Evolutionary conservation across 1,140 invertebrate species (phyloP), one percentile per base, ranked within the genome.

Genomic region (Linepithema humile): DNA sequence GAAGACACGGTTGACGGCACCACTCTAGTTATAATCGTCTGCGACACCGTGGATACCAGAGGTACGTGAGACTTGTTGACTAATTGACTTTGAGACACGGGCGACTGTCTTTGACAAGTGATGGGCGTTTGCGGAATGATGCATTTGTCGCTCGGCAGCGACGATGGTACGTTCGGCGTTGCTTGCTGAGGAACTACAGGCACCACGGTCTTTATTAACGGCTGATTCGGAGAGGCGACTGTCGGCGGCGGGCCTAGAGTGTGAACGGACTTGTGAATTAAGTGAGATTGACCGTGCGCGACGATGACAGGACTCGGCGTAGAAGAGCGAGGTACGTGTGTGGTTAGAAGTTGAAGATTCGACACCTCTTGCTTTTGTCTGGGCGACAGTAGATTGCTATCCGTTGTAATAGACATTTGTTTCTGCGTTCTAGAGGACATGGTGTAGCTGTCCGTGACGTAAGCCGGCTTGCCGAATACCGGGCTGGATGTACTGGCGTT

Each of bases 301-400:
- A 95, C 94, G 83, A 95, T 95, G 3, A 95, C 95, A 0, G 95
- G 95, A 90, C 94, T 95, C 2, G 94, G 94, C 4, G 94, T 94
- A 0, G 94, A 95, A 17, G 92, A 90, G 12, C 91, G 87, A 7
- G 93, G 89, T 20, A 94, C 78, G 26, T 94, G 93, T 0, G 92
- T 92, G 0, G 92, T 93, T 6, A 94, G 55, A 5, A 94, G 70
- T 59, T 94, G 93, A 38, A 91, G 83, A 75, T 83, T 93, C 6
- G 89, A 77, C 2, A 92, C 9, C 9, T 94, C 93, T 40, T 91
- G 92, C 65, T 94, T 94, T 35, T 90, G 91, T 50, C 91, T 92
- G 0, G 93, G 91, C 3, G 93, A 93, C 12, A 91, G 26, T 1
- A 93, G 40, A 67, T 85, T 87, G 48, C 64, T 89, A 0, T 93